phyloP scores from a whole-genome alignment of 35 echinoderm and acorn worm genomes.

The Ophioderma brevispina region DNA sequence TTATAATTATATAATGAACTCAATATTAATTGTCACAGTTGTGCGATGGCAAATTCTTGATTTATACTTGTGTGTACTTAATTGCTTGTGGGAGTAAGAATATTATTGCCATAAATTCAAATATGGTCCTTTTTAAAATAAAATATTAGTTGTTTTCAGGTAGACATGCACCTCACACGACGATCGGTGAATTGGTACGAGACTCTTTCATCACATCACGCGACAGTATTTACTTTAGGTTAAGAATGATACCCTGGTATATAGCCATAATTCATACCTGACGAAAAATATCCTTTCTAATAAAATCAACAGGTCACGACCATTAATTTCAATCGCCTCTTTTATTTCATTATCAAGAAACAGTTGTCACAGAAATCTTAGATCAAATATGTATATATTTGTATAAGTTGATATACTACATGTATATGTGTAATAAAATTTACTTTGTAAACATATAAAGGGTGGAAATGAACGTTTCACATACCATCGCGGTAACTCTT shows the following conservation, averaged over 20 bases:
- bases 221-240: background rate
- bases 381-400: background rate
- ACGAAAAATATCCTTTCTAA: background rate
- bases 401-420: constrained; percentile 4
- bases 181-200: background rate
- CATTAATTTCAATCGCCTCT: background rate
- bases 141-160: background rate
- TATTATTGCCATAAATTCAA: too few relatives aligned
- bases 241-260: background rate
- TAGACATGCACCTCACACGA: background rate
- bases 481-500: too few relatives aligned
- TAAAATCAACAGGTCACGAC: background rate
- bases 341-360: constrained; percentile 1
- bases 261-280: background rate
- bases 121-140: background rate
- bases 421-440: background rate
- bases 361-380: background rate
- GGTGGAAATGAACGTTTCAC: too few relatives aligned
- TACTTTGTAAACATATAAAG: too few relatives aligned
- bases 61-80: too few relatives aligned
- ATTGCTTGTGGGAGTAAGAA: too few relatives aligned
- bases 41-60: too few relatives aligned
- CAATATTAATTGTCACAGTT: too few relatives aligned
- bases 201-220: constrained; percentile 2
- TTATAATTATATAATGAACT: too few relatives aligned